Conservation (phyloP, 1,140 invertebrate genomes). For the Procambarus clarkii region DNA sequence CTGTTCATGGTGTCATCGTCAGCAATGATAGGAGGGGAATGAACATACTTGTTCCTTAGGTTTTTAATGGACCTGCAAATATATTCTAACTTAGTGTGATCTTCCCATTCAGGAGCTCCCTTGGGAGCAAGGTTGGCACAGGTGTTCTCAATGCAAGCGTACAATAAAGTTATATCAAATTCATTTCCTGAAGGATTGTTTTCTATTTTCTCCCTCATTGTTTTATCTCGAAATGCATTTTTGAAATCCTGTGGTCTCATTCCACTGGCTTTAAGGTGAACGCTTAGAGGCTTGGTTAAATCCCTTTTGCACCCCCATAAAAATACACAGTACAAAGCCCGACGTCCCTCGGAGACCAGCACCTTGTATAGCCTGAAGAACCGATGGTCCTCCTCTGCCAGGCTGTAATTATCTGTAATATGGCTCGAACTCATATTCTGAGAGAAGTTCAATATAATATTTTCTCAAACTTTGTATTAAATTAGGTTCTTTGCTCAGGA, state of each 20-base stretch:
- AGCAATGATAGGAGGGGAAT: not conserved
- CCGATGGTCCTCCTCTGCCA: not conserved
- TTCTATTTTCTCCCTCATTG: not conserved
- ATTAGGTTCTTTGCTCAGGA: too few species aligned
- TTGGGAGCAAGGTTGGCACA: not conserved
- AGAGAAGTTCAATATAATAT: too few species aligned
- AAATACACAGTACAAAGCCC: not conserved
- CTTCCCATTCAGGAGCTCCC: not conserved
- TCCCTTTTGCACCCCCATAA: not conserved
- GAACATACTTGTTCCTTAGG: not conserved
- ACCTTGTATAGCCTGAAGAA: not conserved
- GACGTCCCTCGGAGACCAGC: not conserved
- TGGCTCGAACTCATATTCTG: not conserved
- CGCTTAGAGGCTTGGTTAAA: not conserved
- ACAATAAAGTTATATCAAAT: conserved; percentile 21
- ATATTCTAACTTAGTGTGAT: conserved; percentile 6
- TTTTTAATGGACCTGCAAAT: conserved; percentile 25
- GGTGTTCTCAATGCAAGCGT: conserved; percentile 3
- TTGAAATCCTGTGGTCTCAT: not conserved
- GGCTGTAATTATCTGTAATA: not conserved
- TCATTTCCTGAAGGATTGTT: not conserved
- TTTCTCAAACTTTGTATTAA: too few species aligned
- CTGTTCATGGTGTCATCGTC: conserved; percentile 2
- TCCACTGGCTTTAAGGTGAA: not conserved
- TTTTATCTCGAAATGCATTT: not conserved